A percentile compares a stretch with the other conserved stretches of the same genome.
Evolutionary conservation across 2,888 invertebrate genomes (phyloP).

Genomic region (Nymphalis polychloros): DNA sequence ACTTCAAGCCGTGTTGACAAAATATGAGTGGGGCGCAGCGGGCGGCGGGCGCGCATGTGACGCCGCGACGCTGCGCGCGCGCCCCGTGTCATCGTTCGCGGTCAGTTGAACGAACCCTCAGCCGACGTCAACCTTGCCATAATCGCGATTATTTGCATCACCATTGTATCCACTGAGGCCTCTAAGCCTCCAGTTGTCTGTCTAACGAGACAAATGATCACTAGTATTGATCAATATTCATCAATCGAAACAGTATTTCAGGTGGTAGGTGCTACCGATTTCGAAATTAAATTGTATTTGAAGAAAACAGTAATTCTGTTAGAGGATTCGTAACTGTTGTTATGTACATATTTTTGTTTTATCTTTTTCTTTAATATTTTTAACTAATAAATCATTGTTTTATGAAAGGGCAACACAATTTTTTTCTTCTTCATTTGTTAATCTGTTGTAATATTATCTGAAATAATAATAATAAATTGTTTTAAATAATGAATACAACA

Average conservation of each 20-base stretch:
- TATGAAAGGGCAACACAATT: too few relatives aligned
- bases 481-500: too few relatives aligned
- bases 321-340: not conserved
- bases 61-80: slow-evolving; percentile 71
- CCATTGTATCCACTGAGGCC: slow-evolving; percentile 69
- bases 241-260: not conserved
- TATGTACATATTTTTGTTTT: too few relatives aligned
- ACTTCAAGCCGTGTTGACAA: slow-evolving; percentile 13
- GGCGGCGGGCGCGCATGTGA: slow-evolving; percentile 48
- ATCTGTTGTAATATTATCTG: too few relatives aligned
- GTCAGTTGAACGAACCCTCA: slow-evolving; percentile 81
- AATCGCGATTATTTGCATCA: slow-evolving; percentile 80
- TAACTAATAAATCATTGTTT: too few relatives aligned
- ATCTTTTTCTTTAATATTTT: too few relatives aligned
- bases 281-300: not conserved
- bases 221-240: not conserved
- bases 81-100: slow-evolving; percentile 80
- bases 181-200: slow-evolving; percentile 65
- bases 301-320: not conserved
- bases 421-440: too few relatives aligned
- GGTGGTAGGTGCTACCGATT: not conserved
- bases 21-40: slow-evolving; percentile 42
- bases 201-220: slow-evolving; percentile 42
- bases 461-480: too few relatives aligned
- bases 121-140: slow-evolving; percentile 80